Base-by-base conservation (phyloP, 2,888 invertebrate species). In the Rugalucina vietnamica region DNA sequence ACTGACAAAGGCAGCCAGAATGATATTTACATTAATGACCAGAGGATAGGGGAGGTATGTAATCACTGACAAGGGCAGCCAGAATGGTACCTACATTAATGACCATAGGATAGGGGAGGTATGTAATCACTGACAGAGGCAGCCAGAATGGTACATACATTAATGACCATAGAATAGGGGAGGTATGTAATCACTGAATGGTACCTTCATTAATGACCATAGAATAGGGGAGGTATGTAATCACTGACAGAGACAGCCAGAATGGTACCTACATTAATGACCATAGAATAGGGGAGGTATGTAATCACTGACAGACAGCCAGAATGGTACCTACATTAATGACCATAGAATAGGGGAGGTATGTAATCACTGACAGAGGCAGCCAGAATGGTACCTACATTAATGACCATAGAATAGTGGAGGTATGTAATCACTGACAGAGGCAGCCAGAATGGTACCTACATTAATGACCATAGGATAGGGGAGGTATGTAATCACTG, bases 111-210 rank as follows among this genome's bases (percentile, higher is more conserved):
- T 95, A 32, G 93, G 94, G 71, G 89, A 92, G 90, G 94, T 94
- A 83, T 97, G 97, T n/a, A n/a, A n/a, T 65, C 1, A 18, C 34
- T 5, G 65, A 65, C 65, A 65, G 34, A 65, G 65, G 65, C 5
- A 65, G 65, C 21, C 96, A 97, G 93, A 98, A 98, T 94, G 98
- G 98, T 0, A 98, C 98, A 0, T 95, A 97, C 81, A 81, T 95
- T 36, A 95, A 95, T 90, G 93, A 91, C 18, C 79, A 87, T 0
- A 90, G 94, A 54, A 88, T 95, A 32, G 93, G 94, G 71, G 89
- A 92, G 90, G 94, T 94, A 83, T 97, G 97, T 65, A 4, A 18
- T 65, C 1, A 34, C 96, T 97, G 93, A 98, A 98, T 94, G 98
- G 98, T 0, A 98, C 98, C 0, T 95, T 97, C 81, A 81, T 95